Evolutionary conservation across 2,113 vertebrate genomes (phyloP).

Genomic region (Chrysemys picta): DNA sequence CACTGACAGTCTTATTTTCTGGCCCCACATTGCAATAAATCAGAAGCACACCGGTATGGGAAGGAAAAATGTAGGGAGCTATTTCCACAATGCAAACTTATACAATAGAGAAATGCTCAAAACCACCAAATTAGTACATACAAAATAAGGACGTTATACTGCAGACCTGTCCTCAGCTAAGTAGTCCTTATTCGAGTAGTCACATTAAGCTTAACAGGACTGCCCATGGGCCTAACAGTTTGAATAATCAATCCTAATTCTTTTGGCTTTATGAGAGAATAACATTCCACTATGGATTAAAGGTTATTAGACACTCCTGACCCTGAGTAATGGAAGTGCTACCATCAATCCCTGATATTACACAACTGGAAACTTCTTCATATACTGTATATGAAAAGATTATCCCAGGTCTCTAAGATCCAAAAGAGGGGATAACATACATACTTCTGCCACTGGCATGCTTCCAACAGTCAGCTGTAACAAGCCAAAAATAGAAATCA

Average conservation of each 20-base stretch:
- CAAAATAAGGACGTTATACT: background rate
- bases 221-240: background rate
- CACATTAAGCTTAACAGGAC: background rate
- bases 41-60: conserved; percentile 44
- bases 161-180: background rate
- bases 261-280: background rate
- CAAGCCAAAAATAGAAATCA: background rate
- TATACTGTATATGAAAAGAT: background rate
- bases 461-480: conserved; percentile 60
- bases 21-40: conserved; percentile 57
- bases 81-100: background rate
- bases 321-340: background rate
- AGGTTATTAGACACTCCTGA: background rate
- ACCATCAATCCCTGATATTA: background rate
- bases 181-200: background rate
- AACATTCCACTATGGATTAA: background rate
- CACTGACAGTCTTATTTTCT: conserved; percentile 68
- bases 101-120: background rate
- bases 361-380: background rate
- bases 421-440: conserved; percentile 47
- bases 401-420: conserved; percentile 32
- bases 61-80: conserved; percentile 19
- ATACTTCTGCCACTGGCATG: conserved; percentile 41
- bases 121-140: background rate
- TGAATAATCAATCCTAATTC: conserved; percentile 6